Base-by-base conservation (phyloP, 2,113 vertebrate genomes). In the Gobiocypris rarus region DNA sequence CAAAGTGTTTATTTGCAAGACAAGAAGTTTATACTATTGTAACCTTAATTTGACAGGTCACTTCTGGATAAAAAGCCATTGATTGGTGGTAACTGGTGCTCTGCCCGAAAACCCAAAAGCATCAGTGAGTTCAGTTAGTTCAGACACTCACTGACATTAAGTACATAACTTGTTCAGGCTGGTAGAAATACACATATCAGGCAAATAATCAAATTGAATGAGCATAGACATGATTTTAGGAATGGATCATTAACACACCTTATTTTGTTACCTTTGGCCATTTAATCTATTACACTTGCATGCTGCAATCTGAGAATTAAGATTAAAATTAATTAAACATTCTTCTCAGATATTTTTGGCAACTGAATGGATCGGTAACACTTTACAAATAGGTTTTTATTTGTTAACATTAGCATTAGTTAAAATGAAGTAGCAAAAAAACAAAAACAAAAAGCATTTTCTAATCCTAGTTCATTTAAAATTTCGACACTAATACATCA, bases 21-120 rank as follows among this genome's bases (percentile, higher is more conserved):
- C 75, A 82, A 28, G 65, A 76, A n/a, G 81, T 69, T 83, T 82
- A 85, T n/a, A 86, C 89, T 76, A 63, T 65, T 52, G 78, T 88
- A 89, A 88, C 85, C 85, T 82, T 34, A 7, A 50, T 77, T 56
- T 5, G 38, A 45, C 5, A 56, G 88, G 89, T 86, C 63, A 89
- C 81, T 65, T 63, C n/a, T 78, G 86, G 86, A 71, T 84, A 84
- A 86, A 88, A 3, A 65, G 74, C 43, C 77, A 88, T 31, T 87
- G 82, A 13, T 48, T 56, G 61, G 71, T 48, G 59, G 28, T 52
- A 75, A 31, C 56, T 24, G 45, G 71, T 28, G 43, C 41, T 74
- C 14, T 45, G 71, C 6, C 14, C 0, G 0, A 10, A 31, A 75
- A 50, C 24, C 9, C 24, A 43, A 71, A 71, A 13, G 43, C 43